Conservation (phyloP, 2,113 vertebrate species). For the Ondatra zibethicus region DNA sequence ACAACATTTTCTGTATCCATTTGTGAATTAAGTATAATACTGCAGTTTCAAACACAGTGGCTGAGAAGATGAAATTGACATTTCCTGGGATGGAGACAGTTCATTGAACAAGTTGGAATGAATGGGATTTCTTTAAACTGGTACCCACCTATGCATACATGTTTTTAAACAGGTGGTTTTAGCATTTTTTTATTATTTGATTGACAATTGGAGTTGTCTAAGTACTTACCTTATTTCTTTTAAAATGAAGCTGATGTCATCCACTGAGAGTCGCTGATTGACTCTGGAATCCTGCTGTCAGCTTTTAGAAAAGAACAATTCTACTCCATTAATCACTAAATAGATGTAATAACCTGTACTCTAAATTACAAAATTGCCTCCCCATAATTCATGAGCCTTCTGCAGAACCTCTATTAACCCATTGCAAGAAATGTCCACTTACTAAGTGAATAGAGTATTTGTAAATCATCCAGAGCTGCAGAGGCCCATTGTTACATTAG, state of each 20-base stretch:
- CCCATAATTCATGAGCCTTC: slow-evolving; percentile 37
- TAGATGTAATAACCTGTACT: not conserved
- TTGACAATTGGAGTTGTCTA: not conserved
- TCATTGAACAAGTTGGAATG: not conserved
- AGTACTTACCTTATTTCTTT: slow-evolving; percentile 1
- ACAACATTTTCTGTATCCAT: not conserved
- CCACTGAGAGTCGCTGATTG: not conserved
- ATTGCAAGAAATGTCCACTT: slow-evolving; percentile 31
- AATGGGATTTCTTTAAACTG: not conserved
- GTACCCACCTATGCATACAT: not conserved
- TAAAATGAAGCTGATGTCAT: slow-evolving; percentile 31
- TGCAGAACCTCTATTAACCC: slow-evolving; percentile 61
- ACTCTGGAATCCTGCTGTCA: slow-evolving; percentile 7
- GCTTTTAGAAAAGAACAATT: slow-evolving; percentile 27
- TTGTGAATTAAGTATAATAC: not conserved
- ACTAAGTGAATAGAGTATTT: slow-evolving; percentile 53
- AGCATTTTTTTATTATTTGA: not conserved
- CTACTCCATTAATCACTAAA: slow-evolving; percentile 47
- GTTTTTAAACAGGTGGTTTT: not conserved
- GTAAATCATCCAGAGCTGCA: slow-evolving; percentile 16
- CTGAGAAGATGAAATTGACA: not conserved
- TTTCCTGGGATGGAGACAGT: not conserved
- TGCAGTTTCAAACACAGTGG: not conserved
- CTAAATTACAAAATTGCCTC: slow-evolving; percentile 63
- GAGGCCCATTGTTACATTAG: slow-evolving; percentile 49